Evolutionary conservation across 2,113 vertebrate genomes (phyloP).

Genomic region (Ochotona curzoniae): DNA sequence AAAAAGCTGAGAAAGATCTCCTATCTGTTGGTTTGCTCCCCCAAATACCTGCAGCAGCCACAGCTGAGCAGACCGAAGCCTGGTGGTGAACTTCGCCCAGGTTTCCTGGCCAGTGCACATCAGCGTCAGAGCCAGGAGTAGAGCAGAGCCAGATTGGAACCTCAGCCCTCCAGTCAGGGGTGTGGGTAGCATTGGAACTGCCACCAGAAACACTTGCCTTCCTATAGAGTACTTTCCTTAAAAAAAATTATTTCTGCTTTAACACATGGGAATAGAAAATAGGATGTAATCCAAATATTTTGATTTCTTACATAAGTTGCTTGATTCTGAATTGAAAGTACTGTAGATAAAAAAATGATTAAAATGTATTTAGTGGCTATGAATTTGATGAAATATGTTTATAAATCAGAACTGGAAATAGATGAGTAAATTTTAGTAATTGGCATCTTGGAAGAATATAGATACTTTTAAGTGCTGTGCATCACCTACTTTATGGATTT

Average conservation of each 20-base stretch:
- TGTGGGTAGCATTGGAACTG: no score
- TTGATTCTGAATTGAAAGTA: constrained; percentile 29
- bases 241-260: background rate
- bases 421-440: background rate
- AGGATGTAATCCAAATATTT: background rate
- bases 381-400: constrained; percentile 19
- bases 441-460: constrained; percentile 3
- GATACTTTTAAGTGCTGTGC: background rate
- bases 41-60: no score
- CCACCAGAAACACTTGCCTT: no score
- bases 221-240: no score
- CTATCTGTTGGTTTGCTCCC: no score
- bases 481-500: constrained; percentile 42
- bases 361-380: background rate
- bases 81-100: no score
- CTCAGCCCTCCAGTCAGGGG: no score
- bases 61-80: no score
- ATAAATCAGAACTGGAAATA: background rate
- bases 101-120: no score
- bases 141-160: no score
- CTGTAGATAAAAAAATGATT: constrained; percentile 28
- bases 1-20: no score
- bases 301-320: constrained; percentile 26
- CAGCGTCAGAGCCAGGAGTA: no score
- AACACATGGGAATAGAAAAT: background rate